These are phyloP conservation scores for Sinella curviseta DNA, from an alignment of 1,140 invertebrate genomes.

Conservation along the genomic window DNA sequence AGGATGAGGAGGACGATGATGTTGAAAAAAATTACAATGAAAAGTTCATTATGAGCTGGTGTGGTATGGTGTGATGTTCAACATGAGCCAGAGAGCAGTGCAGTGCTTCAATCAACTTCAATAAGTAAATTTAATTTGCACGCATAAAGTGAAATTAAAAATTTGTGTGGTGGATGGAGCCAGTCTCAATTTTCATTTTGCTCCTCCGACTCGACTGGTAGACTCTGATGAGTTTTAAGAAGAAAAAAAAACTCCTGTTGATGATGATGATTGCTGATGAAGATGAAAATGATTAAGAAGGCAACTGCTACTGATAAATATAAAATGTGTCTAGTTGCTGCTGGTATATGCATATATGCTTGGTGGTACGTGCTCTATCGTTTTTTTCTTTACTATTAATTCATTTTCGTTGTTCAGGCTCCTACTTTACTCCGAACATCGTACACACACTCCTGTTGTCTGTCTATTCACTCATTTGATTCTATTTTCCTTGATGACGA, in stretches of 20 bases:
- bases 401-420: not conserved
- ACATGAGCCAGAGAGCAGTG: not conserved
- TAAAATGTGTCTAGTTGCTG: not conserved
- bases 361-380: conserved; percentile 13
- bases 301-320: not conserved
- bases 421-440: not conserved
- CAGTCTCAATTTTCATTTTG: conserved; percentile 11
- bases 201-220: not conserved
- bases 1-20: too few relatives aligned
- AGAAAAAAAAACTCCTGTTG: not conserved
- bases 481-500: not conserved
- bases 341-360: too few relatives aligned
- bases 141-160: conserved; percentile 26
- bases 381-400: conserved; percentile 22
- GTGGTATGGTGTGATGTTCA: not conserved
- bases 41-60: conserved; percentile 13
- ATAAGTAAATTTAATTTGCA: conserved; percentile 28
- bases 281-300: conserved; percentile 8
- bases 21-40: conserved; percentile 15
- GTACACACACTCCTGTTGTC: conserved; percentile 8
- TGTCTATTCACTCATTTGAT: not conserved
- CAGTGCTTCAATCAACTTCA: conserved; percentile 12
- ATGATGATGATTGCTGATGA: not conserved
- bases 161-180: not conserved
- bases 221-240: conserved; percentile 19